These are phyloP conservation scores for Sialis lutaria DNA, from an alignment of 2,888 invertebrate genomes.

Conservation along the genomic window DNA sequence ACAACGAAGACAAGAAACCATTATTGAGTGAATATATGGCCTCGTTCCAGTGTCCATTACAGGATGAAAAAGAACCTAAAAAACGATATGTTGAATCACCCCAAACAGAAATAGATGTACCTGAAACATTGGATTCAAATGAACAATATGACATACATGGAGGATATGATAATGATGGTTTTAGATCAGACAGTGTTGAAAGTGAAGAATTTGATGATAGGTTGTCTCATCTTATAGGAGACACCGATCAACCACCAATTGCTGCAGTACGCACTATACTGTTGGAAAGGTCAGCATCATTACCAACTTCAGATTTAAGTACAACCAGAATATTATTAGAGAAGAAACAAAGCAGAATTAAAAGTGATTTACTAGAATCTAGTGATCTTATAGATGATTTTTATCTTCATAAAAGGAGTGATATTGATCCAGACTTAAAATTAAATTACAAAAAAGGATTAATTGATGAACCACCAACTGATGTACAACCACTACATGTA, in stretches of 20 bases:
- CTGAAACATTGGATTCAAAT: slow-evolving; percentile 25
- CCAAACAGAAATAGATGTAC: slow-evolving; percentile 10
- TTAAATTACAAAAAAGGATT: neutral
- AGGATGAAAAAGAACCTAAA: neutral
- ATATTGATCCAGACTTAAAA: slow-evolving; percentile 5
- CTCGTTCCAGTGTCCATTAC: slow-evolving; percentile 5
- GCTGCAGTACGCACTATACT: slow-evolving; percentile 20
- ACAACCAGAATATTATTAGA: slow-evolving; percentile 39
- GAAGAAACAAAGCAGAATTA: slow-evolving; percentile 19
- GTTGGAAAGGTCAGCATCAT: slow-evolving; percentile 29
- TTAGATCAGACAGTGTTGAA: slow-evolving; percentile 25
- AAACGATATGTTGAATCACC: neutral
- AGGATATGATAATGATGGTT: slow-evolving; percentile 26
- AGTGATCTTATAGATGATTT: too few species aligned
- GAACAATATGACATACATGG: slow-evolving; percentile 23
- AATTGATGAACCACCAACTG: neutral
- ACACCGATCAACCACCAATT: slow-evolving; percentile 22
- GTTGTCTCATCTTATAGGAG: slow-evolving; percentile 21
- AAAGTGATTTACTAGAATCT: slow-evolving; percentile 5
- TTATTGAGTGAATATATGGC: slow-evolving; percentile 8
- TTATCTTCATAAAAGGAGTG: neutral
- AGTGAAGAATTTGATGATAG: slow-evolving; percentile 25
- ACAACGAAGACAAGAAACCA: slow-evolving; percentile 13
- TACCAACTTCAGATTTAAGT: slow-evolving; percentile 32
- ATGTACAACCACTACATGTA: neutral